Conservation (phyloP, 1,140 invertebrate genomes). For the Trinorchestia longiramus region DNA sequence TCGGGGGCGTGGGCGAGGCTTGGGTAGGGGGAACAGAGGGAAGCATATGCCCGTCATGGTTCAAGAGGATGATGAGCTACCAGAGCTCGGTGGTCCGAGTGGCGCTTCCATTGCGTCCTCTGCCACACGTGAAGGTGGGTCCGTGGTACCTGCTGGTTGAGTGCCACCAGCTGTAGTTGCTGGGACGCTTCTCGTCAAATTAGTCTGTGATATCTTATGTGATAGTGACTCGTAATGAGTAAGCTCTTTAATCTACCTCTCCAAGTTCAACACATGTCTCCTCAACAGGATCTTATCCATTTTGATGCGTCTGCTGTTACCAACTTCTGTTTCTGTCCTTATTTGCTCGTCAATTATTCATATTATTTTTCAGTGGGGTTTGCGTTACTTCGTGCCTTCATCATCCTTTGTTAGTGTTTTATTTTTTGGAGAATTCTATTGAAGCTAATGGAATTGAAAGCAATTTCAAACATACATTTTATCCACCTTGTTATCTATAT, state of each 20-base stretch:
- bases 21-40: background rate
- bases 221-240: background rate
- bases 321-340: background rate
- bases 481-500: background rate
- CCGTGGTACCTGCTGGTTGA: background rate
- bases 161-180: background rate
- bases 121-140: conserved; percentile 25
- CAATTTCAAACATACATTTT: background rate
- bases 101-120: background rate
- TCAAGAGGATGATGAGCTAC: conserved; percentile 7
- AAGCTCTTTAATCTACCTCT: background rate
- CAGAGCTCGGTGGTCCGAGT: background rate
- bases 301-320: background rate
- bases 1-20: background rate
- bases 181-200: conserved; percentile 23
- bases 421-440: background rate
- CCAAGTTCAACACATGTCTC: background rate
- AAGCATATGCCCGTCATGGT: conserved; percentile 21
- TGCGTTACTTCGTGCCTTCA: background rate
- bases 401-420: background rate
- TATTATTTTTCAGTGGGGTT: background rate
- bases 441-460: background rate
- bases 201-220: conserved; percentile 14
- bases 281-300: background rate
- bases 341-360: background rate